Evolutionary conservation across 2,888 invertebrate species (phyloP).

Genomic region (Boloria euphrosyne): DNA sequence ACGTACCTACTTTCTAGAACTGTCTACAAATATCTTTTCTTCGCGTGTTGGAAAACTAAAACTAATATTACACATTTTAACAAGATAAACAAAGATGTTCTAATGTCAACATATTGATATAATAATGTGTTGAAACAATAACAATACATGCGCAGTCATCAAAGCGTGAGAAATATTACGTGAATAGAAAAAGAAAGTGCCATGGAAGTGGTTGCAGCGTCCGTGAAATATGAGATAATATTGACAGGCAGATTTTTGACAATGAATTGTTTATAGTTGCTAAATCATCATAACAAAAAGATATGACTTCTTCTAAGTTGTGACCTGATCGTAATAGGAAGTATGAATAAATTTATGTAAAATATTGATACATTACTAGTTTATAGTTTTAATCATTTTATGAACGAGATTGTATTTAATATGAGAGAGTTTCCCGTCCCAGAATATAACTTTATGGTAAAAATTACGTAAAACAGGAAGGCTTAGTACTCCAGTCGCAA

Average conservation of each 20-base stretch:
- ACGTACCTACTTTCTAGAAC: not conserved
- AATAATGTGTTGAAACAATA: slow-evolving; percentile 34
- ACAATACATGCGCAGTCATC: slow-evolving; percentile 39
- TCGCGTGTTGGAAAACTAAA: not conserved
- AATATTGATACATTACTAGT: not conserved
- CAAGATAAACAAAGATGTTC: slow-evolving; percentile 31
- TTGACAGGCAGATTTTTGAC: slow-evolving; percentile 26
- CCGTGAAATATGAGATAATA: slow-evolving; percentile 37
- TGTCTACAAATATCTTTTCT: not conserved
- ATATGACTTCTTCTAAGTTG: slow-evolving; percentile 25
- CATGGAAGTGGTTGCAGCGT: slow-evolving; percentile 35
- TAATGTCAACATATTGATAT: slow-evolving; percentile 31
- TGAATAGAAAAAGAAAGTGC: slow-evolving; percentile 46
- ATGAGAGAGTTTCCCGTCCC: not conserved
- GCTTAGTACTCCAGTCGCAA: no score
- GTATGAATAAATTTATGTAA: slow-evolving; percentile 13
- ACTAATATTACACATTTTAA: not conserved
- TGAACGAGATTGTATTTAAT: not conserved
- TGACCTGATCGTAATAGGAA: slow-evolving; percentile 16
- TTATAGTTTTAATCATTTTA: not conserved
- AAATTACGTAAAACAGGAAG: no score
- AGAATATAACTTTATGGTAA: no score
- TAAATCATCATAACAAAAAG: slow-evolving; percentile 27
- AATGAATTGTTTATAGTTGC: slow-evolving; percentile 28
- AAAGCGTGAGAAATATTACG: slow-evolving; percentile 44